Percentiles rank a stretch among this genome's conserved stretches.
Conservation (phyloP, 2,113 vertebrate species). For the Peromyscus californicus region DNA sequence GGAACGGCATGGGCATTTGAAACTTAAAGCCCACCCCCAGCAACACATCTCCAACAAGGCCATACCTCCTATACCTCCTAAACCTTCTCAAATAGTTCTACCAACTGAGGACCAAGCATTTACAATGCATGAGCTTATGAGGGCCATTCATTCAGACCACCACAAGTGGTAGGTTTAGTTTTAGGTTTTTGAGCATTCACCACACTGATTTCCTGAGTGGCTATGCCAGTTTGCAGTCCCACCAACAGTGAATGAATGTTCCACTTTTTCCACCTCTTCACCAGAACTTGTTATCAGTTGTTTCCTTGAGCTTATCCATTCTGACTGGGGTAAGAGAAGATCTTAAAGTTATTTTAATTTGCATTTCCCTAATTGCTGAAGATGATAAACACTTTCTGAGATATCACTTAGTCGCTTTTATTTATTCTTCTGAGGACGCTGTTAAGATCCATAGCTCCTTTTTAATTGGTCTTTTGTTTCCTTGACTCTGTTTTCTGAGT, state of each 20-base stretch:
- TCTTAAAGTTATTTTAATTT: neutral
- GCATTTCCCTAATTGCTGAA: neutral
- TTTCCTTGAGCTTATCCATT: neutral
- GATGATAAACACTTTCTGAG: neutral
- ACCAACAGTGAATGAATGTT: neutral
- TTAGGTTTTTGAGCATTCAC: neutral
- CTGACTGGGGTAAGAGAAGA: neutral
- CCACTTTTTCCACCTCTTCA: neutral
- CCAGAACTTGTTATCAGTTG: neutral
- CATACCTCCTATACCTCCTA: neutral
- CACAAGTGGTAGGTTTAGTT: neutral
- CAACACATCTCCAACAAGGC: neutral
- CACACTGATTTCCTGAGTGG: neutral
- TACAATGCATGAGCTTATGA: neutral
- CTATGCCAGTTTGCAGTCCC: neutral
- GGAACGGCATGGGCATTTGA: neutral
- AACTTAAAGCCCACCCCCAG: neutral
- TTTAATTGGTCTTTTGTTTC: neutral
- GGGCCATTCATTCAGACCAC: neutral
- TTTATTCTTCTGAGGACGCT: neutral
- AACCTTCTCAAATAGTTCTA: neutral
- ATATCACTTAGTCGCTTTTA: neutral
- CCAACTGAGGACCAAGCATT: neutral
- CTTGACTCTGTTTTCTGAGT: neutral
- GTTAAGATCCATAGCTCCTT: neutral